A percentile compares a stretch with the other conserved stretches of the same genome.
Evolutionary conservation across 2,888 invertebrate species (phyloP).

Genomic region (Seira ritae): DNA sequence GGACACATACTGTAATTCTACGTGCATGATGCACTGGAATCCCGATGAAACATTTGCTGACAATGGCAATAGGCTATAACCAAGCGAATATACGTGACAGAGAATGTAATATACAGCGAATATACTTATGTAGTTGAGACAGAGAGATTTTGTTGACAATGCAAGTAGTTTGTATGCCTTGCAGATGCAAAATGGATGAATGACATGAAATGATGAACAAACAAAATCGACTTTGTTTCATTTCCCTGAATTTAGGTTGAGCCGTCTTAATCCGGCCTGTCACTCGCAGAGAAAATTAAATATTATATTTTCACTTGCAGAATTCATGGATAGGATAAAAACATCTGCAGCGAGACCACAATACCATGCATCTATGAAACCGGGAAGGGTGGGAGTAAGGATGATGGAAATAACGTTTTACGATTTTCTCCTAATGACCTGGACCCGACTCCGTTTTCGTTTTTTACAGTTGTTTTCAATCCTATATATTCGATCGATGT

Average conservation of each 20-base stretch:
- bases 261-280: slow-evolving; percentile 62
- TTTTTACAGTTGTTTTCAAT: too few relatives aligned
- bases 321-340: background rate
- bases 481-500: too few relatives aligned
- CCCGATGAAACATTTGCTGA: background rate
- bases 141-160: background rate
- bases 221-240: slow-evolving; percentile 43
- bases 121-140: background rate
- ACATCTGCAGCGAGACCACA: background rate
- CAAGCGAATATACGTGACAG: too few relatives aligned
- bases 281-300: slow-evolving; percentile 39
- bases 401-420: too few relatives aligned
- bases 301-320: background rate
- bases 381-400: background rate
- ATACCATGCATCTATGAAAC: background rate
- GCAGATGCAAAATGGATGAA: too few relatives aligned
- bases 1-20: background rate
- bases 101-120: too few relatives aligned
- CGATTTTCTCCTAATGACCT: background rate
- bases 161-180: background rate
- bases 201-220: background rate
- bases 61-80: too few relatives aligned
- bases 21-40: background rate
- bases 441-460: background rate
- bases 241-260: slow-evolving; percentile 41